phyloP scores from a whole-genome alignment of 2,888 invertebrate species.

The Frankliniella intonsa region DNA sequence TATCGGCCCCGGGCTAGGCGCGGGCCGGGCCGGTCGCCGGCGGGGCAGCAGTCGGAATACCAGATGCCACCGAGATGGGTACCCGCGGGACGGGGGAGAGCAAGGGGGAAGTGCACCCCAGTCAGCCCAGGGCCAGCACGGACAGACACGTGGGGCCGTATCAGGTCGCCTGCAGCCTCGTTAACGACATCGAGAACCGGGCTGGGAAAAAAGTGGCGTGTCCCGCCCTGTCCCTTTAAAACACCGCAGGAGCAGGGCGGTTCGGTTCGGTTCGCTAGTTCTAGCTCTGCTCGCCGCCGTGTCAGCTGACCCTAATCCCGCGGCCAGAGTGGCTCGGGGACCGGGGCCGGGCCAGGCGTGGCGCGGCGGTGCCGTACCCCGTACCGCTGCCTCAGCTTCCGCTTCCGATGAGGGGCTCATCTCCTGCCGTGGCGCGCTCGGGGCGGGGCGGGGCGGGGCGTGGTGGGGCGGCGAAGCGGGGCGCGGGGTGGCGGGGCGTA shows the following conservation, averaged over 20 bases:
- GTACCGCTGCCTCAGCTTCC: background rate
- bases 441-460: no score
- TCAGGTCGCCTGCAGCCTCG: background rate
- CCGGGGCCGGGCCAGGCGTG: no score
- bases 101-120: background rate
- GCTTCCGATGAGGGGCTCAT: background rate
- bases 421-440: background rate
- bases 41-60: background rate
- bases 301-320: no score
- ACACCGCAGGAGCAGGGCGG: no score
- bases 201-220: no score
- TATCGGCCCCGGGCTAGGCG: background rate
- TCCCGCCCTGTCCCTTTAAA: no score
- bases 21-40: background rate
- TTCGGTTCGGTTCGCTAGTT: no score
- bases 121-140: no score
- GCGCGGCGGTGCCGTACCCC: background rate
- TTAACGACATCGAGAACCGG: no score
- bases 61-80: conserved; percentile 1
- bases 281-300: no score
- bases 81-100: background rate
- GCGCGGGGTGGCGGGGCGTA: background rate
- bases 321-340: no score
- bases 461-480: background rate
- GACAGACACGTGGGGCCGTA: background rate